phyloP scores from a whole-genome alignment of 2,113 vertebrate genomes.

The Pandion haliaetus region DNA sequence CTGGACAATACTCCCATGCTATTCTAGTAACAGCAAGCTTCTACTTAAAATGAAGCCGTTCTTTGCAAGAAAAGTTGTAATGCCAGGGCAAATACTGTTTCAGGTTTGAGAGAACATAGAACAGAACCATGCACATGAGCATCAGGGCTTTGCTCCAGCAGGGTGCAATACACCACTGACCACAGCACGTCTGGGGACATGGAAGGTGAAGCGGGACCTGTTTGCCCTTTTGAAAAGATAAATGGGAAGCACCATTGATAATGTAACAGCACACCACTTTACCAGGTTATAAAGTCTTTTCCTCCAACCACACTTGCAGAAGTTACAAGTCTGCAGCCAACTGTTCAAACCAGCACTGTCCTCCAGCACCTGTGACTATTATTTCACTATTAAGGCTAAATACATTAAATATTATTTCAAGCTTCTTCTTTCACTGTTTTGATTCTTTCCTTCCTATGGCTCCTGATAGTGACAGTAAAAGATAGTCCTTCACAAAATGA shows the following conservation, averaged over 20 bases:
- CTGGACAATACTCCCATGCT: not conserved
- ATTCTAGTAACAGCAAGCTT: not conserved
- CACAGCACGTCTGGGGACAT: fast-evolving
- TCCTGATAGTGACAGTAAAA: not conserved
- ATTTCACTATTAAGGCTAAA: not conserved
- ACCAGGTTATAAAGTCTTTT: not conserved
- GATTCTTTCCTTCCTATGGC: not conserved
- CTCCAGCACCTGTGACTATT: not conserved
- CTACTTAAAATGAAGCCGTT: not conserved
- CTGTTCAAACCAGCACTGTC: not conserved
- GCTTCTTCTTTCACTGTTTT: not conserved
- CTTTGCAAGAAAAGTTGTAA: not conserved
- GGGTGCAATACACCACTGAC: not conserved
- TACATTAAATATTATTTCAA: not conserved
- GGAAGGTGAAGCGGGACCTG: not conserved
- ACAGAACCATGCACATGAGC: fast-evolving
- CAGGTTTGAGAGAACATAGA: not conserved
- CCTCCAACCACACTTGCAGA: not conserved
- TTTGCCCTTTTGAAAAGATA: not conserved
- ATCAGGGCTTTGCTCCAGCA: not conserved
- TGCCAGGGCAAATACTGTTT: not conserved
- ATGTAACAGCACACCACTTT: not conserved
- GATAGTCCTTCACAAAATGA: not conserved
- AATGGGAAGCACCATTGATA: not conserved
- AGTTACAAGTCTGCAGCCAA: not conserved